A percentile compares a stretch with the other conserved stretches of the same genome.
Evolutionary conservation across 2,797 vertebrate genomes (phyloP).

Genomic region (Strix occidentalis): DNA sequence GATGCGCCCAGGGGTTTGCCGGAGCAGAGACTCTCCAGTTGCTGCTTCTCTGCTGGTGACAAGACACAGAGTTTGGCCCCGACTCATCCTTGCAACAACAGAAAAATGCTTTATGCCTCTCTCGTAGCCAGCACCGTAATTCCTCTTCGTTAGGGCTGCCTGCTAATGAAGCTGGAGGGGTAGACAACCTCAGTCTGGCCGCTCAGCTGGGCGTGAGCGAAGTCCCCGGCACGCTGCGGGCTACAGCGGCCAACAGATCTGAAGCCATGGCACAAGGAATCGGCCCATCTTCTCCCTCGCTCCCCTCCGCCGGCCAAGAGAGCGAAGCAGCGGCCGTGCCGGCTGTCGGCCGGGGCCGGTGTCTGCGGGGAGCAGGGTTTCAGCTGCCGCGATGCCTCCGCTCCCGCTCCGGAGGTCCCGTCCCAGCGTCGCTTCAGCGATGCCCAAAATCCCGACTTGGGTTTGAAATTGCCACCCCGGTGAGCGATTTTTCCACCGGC

Average conservation of each 20-base stretch:
- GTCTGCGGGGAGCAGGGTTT: constrained; percentile 71
- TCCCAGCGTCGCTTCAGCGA: not conserved
- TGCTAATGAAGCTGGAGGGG: not conserved
- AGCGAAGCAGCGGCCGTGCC: constrained; percentile 6
- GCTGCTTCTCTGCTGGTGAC: not conserved
- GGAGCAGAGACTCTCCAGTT: not conserved
- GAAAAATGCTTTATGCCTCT: not conserved
- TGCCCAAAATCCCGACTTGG: not conserved
- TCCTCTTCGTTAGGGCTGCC: not conserved
- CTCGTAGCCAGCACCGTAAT: not conserved
- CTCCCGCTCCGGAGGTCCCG: constrained; percentile 40
- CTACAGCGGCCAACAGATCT: not conserved
- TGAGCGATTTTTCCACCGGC: no score
- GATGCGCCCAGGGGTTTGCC: rapidly evolving
- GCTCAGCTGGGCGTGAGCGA: not conserved
- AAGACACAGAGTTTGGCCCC: not conserved
- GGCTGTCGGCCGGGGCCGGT: constrained; percentile 60
- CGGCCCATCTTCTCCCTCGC: constrained; percentile 66
- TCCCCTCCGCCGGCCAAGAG: constrained; percentile 81
- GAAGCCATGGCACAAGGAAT: constrained; percentile 25
- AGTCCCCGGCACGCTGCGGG: not conserved
- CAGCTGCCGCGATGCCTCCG: constrained; percentile 82
- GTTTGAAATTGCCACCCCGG: not conserved
- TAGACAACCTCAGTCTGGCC: not conserved
- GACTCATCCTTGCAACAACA: not conserved